These are phyloP conservation scores for Zeuzera pyrina DNA, from an alignment of 2,888 invertebrate species.

Conservation along the genomic window DNA sequence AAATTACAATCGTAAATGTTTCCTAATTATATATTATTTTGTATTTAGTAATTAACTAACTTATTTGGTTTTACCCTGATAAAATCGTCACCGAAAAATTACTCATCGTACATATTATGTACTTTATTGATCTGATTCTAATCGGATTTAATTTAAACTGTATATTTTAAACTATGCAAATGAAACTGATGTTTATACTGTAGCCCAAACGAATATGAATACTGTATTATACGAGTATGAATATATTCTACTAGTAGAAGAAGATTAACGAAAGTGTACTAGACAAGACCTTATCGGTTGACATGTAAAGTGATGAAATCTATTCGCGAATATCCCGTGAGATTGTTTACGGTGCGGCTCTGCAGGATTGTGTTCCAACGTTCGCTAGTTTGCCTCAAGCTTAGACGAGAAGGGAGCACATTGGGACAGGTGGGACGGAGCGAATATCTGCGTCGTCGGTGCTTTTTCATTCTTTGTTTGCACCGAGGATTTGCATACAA, in stretches of 20 bases:
- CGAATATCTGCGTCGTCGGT: slow-evolving; percentile 48
- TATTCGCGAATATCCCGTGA: slow-evolving; percentile 49
- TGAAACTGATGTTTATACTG: too few relatives aligned
- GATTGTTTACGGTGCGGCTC: slow-evolving; percentile 44
- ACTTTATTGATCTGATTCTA: too few relatives aligned
- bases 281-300: slow-evolving; percentile 48
- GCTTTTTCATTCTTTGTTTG: slow-evolving; percentile 68
- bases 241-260: slow-evolving; percentile 57
- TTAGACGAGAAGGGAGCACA: slow-evolving; percentile 30
- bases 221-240: too few relatives aligned
- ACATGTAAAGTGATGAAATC: slow-evolving; percentile 60
- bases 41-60: too few relatives aligned
- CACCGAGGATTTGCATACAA: slow-evolving; percentile 66
- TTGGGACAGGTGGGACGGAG: slow-evolving; percentile 43
- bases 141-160: too few relatives aligned
- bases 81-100: too few relatives aligned
- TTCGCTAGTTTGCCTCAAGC: slow-evolving; percentile 37
- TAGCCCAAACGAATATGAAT: too few relatives aligned
- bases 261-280: slow-evolving; percentile 56
- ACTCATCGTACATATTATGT: too few relatives aligned
- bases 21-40: too few relatives aligned
- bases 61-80: too few relatives aligned
- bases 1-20: too few relatives aligned
- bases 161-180: too few relatives aligned
- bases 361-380: slow-evolving; percentile 37